A percentile compares a stretch with the other conserved stretches of the same genome.
These are phyloP conservation scores for Notocelia uddmanniana DNA, from an alignment of 2,888 invertebrate genomes.

Conservation along the genomic window DNA sequence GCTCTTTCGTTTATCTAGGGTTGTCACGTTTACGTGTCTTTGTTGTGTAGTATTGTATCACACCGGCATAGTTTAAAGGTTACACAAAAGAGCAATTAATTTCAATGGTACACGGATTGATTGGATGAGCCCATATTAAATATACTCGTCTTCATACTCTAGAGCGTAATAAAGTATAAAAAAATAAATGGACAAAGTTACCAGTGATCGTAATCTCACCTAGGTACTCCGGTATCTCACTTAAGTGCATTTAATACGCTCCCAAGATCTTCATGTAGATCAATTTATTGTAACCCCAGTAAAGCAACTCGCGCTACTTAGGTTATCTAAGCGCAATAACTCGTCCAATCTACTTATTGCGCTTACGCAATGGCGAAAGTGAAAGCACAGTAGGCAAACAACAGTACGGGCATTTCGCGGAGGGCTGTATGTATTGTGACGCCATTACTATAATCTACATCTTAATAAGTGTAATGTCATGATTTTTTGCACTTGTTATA, in stretches of 20 bases:
- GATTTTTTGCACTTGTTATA: neutral
- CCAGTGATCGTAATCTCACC: neutral
- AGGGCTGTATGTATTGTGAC: constrained; percentile 38
- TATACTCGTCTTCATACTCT: no score
- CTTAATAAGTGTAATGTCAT: neutral
- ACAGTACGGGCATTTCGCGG: constrained; percentile 34
- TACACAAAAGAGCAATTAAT: no score
- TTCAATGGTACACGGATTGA: no score
- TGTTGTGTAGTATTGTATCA: no score
- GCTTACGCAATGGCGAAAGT: constrained; percentile 41
- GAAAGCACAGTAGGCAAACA: constrained; percentile 41
- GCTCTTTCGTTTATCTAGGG: no score
- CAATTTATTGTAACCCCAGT: constrained; percentile 24
- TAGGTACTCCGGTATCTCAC: neutral
- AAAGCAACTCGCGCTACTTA: constrained; percentile 25
- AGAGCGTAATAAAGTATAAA: no score
- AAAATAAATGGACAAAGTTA: neutral
- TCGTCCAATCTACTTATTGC: constrained; percentile 38
- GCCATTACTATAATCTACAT: constrained; percentile 7
- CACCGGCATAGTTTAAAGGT: no score
- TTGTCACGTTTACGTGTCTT: no score
- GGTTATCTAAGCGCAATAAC: constrained; percentile 43
- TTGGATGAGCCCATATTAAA: no score
- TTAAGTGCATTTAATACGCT: neutral
- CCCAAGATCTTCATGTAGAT: constrained; percentile 20